Percentiles rank a stretch among this genome's conserved stretches.
Evolutionary conservation across 2,888 invertebrate genomes (phyloP).

Genomic region (Lamellibrachia satsuma): DNA sequence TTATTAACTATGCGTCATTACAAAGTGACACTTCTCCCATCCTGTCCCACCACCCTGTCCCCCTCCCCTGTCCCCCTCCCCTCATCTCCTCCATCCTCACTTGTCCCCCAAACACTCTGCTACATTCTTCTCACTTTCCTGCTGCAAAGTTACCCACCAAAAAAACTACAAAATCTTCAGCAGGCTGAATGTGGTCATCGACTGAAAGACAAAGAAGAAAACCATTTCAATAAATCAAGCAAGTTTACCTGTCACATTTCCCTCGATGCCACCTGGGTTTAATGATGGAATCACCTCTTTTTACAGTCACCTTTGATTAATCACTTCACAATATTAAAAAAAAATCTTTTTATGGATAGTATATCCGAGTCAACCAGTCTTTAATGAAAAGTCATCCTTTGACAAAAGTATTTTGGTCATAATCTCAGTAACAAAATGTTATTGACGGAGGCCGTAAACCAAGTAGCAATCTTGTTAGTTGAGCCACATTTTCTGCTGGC

Average conservation of each 20-base stretch:
- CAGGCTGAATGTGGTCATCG: not conserved
- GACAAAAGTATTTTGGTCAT: not conserved
- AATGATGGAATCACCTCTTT: not conserved
- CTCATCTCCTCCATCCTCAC: not conserved
- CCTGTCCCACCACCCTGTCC: not conserved
- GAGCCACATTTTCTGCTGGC: not conserved
- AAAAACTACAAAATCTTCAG: not conserved
- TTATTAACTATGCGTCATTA: too few relatives aligned
- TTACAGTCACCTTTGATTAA: slow-evolving; percentile 17
- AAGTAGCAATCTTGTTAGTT: not conserved
- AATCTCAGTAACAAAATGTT: not conserved
- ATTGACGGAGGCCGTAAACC: not conserved
- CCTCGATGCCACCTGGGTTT: not conserved
- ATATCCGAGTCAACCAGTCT: not conserved
- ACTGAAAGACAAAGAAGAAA: not conserved
- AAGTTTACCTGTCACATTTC: not conserved
- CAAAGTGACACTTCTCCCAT: not conserved
- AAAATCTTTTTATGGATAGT: not conserved
- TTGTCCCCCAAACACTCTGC: too few relatives aligned
- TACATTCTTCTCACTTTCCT: not conserved
- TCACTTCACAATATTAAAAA: not conserved
- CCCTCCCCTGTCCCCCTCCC: not conserved
- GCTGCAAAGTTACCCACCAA: not conserved
- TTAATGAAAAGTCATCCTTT: not conserved
- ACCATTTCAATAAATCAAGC: not conserved